These are phyloP conservation scores for Folsomia candida DNA, from an alignment of 2,888 invertebrate genomes.

Conservation along the genomic window DNA sequence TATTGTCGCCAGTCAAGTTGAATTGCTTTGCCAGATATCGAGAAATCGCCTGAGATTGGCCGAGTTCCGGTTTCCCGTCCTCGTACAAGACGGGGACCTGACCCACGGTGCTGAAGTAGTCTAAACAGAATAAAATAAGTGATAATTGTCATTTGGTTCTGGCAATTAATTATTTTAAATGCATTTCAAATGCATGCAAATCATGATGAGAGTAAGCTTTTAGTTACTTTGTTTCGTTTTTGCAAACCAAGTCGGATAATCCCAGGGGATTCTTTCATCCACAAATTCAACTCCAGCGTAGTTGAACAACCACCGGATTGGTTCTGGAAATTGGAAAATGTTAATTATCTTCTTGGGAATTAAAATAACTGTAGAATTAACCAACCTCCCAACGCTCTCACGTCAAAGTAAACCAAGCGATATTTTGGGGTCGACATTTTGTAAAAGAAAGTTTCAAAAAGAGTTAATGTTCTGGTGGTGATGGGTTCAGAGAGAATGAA, in stretches of 20 bases:
- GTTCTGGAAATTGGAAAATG: too few relatives aligned
- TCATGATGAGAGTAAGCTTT: too few relatives aligned
- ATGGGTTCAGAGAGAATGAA: background rate
- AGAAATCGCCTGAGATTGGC: slow-evolving; percentile 49
- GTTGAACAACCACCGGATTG: slow-evolving; percentile 32
- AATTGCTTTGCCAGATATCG: slow-evolving; percentile 49
- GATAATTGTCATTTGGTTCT: background rate
- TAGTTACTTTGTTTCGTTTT: background rate
- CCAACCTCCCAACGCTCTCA: slow-evolving; percentile 13
- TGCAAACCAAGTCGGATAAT: slow-evolving; percentile 27
- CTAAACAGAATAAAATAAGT: slow-evolving; percentile 13
- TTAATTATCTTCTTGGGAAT: too few relatives aligned
- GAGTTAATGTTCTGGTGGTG: too few relatives aligned
- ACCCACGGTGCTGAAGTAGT: slow-evolving; percentile 41
- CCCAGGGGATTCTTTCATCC: slow-evolving; percentile 28
- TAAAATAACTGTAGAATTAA: too few relatives aligned
- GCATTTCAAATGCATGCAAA: too few relatives aligned
- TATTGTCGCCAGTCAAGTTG: slow-evolving; percentile 26
- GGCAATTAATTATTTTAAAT: slow-evolving; percentile 8
- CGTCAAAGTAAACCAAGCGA: slow-evolving; percentile 22
- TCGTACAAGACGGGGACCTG: slow-evolving; percentile 49
- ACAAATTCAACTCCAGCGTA: slow-evolving; percentile 21
- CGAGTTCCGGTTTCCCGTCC: slow-evolving; percentile 45
- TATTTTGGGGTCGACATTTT: slow-evolving; percentile 8
- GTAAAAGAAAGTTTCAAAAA: too few relatives aligned